Conservation (phyloP, 2,113 vertebrate species). For the Anas platyrhynchos region DNA sequence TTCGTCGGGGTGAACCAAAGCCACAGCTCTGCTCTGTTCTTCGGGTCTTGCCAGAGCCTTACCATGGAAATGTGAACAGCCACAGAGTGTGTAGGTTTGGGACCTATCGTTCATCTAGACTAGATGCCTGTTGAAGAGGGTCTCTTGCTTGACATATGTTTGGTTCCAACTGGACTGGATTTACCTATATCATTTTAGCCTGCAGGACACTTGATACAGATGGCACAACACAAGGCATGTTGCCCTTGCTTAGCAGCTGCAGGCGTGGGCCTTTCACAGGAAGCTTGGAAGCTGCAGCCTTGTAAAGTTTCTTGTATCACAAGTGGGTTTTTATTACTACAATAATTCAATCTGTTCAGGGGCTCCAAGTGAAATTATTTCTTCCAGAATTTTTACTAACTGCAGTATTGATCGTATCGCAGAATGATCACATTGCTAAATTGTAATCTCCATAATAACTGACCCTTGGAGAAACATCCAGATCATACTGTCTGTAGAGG, state of each 20-base stretch:
- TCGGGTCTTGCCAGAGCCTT: accelerated
- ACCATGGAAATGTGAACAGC: neutral
- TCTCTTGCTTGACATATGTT: neutral
- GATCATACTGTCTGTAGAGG: neutral
- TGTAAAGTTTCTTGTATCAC: neutral
- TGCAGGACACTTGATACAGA: neutral
- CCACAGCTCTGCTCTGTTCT: neutral
- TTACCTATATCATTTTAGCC: neutral
- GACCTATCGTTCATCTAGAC: accelerated
- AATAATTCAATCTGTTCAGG: neutral
- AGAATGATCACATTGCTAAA: accelerated
- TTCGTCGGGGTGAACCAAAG: accelerated
- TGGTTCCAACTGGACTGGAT: neutral
- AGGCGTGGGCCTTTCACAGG: accelerated
- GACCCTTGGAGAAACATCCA: too few species aligned
- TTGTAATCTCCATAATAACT: neutral
- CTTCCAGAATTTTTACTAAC: neutral
- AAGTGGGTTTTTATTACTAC: neutral
- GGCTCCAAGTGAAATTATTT: neutral
- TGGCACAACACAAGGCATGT: neutral
- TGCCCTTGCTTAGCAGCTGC: too few species aligned
- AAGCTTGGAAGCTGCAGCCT: neutral
- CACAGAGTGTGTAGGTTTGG: neutral
- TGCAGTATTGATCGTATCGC: neutral
- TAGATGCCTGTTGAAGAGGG: neutral